phyloP scores from a whole-genome alignment of 2,797 vertebrate genomes.

The Phoeniculus purpureus region DNA sequence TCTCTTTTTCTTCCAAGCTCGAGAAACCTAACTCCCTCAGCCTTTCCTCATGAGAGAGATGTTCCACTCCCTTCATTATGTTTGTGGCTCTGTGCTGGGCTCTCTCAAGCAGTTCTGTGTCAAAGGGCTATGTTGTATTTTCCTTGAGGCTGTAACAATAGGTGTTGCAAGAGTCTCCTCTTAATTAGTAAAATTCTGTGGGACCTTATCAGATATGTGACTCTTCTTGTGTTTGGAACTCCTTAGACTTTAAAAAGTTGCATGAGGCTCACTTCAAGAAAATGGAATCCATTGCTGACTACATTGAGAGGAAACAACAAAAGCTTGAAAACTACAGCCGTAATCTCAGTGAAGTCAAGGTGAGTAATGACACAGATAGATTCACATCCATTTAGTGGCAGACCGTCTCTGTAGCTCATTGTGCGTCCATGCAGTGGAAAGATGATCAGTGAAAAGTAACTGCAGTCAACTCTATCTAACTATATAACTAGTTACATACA shows the following conservation, averaged over 20 bases:
- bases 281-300: conserved; percentile 95
- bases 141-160: not conserved
- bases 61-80: too few relatives aligned
- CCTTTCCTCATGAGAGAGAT: too few relatives aligned
- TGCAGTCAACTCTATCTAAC: too few relatives aligned
- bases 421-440: too few relatives aligned
- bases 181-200: not conserved
- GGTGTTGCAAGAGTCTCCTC: not conserved
- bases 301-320: conserved; percentile 87
- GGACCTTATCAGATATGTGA: not conserved
- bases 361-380: conserved; percentile 42
- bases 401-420: not conserved
- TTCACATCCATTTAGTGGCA: not conserved
- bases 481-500: too few relatives aligned
- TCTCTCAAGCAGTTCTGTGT: too few relatives aligned
- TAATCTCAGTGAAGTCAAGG: conserved; percentile 84
- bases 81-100: too few relatives aligned
- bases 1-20: too few relatives aligned
- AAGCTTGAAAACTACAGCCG: conserved; percentile 76
- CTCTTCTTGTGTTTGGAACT: not conserved
- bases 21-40: too few relatives aligned
- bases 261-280: conserved; percentile 93
- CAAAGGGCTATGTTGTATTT: accelerated
- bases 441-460: too few relatives aligned
- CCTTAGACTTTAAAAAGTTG: conserved; percentile 91